Evolutionary conservation across 2,888 invertebrate species (phyloP).

Genomic region (Eucera pruinosa): DNA sequence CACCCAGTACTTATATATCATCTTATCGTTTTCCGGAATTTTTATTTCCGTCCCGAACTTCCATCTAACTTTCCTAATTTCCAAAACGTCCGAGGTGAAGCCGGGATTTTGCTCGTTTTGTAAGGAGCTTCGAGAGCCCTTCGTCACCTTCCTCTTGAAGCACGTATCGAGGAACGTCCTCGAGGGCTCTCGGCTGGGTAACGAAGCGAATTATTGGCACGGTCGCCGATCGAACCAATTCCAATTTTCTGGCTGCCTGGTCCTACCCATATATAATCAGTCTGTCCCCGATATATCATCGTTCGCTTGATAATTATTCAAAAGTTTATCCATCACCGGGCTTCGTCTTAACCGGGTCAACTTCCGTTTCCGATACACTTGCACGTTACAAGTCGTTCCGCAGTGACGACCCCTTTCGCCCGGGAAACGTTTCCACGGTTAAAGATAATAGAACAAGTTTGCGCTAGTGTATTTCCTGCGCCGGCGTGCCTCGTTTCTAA

Average conservation of each 20-base stretch:
- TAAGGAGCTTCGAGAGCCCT: conserved; percentile 9
- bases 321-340: conserved; percentile 72
- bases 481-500: conserved; percentile 19
- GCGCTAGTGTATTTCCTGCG: conserved; percentile 3
- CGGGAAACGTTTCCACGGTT: not conserved
- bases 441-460: conserved; percentile 36
- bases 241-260: conserved; percentile 79
- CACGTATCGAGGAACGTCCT: conserved; percentile 54
- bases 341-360: not conserved
- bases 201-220: conserved; percentile 71
- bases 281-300: conserved; percentile 67
- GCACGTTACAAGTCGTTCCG: no score
- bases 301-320: conserved; percentile 78
- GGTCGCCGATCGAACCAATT: conserved; percentile 65
- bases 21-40: not conserved
- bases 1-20: conserved; percentile 1
- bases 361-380: not conserved
- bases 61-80: conserved; percentile 57
- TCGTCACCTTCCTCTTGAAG: conserved; percentile 46
- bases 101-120: conserved; percentile 39
- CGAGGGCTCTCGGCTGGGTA: conserved; percentile 60
- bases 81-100: conserved; percentile 33
- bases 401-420: not conserved
- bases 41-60: conserved; percentile 21
- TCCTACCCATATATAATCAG: conserved; percentile 67